Base-by-base conservation (phyloP, 1,140 invertebrate genomes). In the Trachymyrmex cornetzi region DNA sequence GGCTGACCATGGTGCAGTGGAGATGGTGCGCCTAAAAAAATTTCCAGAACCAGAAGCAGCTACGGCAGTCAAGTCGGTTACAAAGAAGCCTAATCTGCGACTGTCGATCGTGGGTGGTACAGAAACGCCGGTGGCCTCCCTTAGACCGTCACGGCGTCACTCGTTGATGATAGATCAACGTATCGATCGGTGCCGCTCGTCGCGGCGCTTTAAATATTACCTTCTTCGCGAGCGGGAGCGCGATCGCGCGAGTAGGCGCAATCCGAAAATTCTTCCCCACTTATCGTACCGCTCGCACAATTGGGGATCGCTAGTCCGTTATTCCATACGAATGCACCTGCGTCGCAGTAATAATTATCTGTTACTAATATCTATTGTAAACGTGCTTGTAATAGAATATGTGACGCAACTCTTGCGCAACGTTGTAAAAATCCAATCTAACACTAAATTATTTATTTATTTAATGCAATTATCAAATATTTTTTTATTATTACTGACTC, bases 201-300 rank as follows among this genome's bases (percentile, higher is more conserved):
- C 50, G 55, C 77, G 66, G 50, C 89, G 79, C 75, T 88, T 92
- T 91, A 91, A 92, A 91, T 91, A 92, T 91, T 91, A 89, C 81
- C 77, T 88, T 90, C 89, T 79, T 85, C 90, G 90, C 86, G 79
- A 50, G 63, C 85, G 89, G 79, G 75, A 34, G 72, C 61, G 48
- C 67, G 67, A 90, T 75, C 81, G 30, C 53, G 50, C 69, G 57
- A 19, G 53, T 22, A 53, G n/a, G 44, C 72, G 50, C 53, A 81
- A 50, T 19, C 63, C 34, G 38, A 88, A 82, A 89, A 67, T 66
- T 59, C 24, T 63, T 50, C 77, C 88, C 87, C 87, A 77, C 77
- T 50, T 53, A 55, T 30, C 16, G 3, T 38, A 12, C 24, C 16
- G 53, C 63, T 71, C 34, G 22, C 34, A 5, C 64, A 5, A 69